These are phyloP conservation scores for human DNA, from an alignment of 2,113 vertebrate genomes.

Conservation along the genomic window GRCh38 chr5:84494001-84494500, in stretches of 20 bases:
- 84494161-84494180: neutral
- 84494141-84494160: neutral
- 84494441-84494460: neutral
- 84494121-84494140: neutral
- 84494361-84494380: neutral
- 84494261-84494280: neutral
- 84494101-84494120: neutral
- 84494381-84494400: neutral
- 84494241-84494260: neutral
- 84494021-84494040: neutral
- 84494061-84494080: neutral
- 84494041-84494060: neutral
- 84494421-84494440: fast-evolving
- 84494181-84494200: neutral
- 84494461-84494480: neutral
- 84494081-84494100: neutral
- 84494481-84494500: neutral
- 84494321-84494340: neutral
- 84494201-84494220: neutral
- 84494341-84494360: neutral
- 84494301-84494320: neutral
- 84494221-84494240: neutral
- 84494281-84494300: neutral
- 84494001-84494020: neutral
- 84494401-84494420: neutral